Percentiles rank a stretch among this genome's conserved stretches.
These are phyloP conservation scores for Sinhomidia bicolor DNA, from an alignment of 2,888 invertebrate genomes.

Conservation along the genomic window DNA sequence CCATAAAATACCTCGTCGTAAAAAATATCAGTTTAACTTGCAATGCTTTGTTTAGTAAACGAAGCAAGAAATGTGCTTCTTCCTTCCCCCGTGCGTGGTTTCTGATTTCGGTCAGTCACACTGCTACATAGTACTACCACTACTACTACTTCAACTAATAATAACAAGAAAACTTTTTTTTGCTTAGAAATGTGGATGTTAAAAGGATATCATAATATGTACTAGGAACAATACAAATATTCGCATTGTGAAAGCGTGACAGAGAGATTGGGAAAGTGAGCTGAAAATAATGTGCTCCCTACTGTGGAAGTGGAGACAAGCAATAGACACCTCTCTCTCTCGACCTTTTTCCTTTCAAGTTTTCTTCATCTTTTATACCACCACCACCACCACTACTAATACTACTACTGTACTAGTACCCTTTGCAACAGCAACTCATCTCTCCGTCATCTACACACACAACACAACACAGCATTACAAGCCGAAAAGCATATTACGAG, in stretches of 20 bases:
- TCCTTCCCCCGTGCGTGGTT: constrained; percentile 49
- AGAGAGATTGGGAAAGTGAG: constrained; percentile 63
- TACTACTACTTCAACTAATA: too few relatives aligned
- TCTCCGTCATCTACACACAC: constrained; percentile 11
- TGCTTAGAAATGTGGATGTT: background rate
- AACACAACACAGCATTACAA: too few relatives aligned
- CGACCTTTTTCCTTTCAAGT: constrained; percentile 51
- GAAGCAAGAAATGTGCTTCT: constrained; percentile 6
- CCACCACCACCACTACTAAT: background rate
- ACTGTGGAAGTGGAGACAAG: constrained; percentile 67
- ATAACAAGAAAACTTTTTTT: background rate
- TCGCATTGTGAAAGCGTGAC: constrained; percentile 57
- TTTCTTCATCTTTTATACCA: constrained; percentile 4
- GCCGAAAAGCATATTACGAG: constrained; percentile 2
- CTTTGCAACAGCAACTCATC: background rate
- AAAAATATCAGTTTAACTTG: too few relatives aligned
- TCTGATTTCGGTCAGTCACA: constrained; percentile 70
- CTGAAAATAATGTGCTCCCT: constrained; percentile 62
- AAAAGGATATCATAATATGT: background rate
- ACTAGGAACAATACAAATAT: background rate
- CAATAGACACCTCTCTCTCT: constrained; percentile 58
- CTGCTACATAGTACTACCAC: constrained; percentile 48
- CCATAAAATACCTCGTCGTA: too few relatives aligned
- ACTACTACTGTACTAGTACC: background rate
- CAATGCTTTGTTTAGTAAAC: background rate